phyloP scores from a whole-genome alignment of 2,113 vertebrate species.

The Megaceryle maxima region DNA sequence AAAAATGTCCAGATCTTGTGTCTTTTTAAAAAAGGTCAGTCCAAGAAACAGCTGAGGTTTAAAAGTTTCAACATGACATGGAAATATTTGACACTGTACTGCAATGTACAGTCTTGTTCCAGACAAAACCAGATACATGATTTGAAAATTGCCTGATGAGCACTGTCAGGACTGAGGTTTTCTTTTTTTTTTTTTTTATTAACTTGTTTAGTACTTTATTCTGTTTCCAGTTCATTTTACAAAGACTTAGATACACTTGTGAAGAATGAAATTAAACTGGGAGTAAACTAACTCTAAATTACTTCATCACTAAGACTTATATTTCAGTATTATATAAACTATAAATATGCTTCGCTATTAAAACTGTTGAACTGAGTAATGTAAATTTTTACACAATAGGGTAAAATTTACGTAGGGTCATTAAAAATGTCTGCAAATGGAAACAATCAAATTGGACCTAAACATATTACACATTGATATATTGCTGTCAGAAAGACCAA shows the following conservation, averaged over 20 bases:
- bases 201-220: neutral
- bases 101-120: neutral
- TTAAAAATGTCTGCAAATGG: neutral
- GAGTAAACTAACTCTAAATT: neutral
- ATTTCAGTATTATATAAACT: neutral
- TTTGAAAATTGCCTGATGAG: slow-evolving; percentile 30
- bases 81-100: slow-evolving; percentile 1
- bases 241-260: neutral
- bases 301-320: neutral
- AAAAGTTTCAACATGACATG: slow-evolving; percentile 4
- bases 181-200: neutral
- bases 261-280: neutral
- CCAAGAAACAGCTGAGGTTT: slow-evolving; percentile 9
- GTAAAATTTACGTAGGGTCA: neutral
- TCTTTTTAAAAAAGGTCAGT: neutral
- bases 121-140: slow-evolving; percentile 15
- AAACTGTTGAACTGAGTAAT: neutral
- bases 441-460: neutral
- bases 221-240: neutral
- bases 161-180: neutral
- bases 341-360: neutral
- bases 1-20: neutral
- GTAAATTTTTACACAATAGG: neutral
- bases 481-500: neutral
- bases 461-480: neutral